Percentiles rank a stretch among this genome's conserved stretches.
phyloP scores from a whole-genome alignment of 2,797 vertebrate genomes.

The Rhynchonycteris naso region DNA sequence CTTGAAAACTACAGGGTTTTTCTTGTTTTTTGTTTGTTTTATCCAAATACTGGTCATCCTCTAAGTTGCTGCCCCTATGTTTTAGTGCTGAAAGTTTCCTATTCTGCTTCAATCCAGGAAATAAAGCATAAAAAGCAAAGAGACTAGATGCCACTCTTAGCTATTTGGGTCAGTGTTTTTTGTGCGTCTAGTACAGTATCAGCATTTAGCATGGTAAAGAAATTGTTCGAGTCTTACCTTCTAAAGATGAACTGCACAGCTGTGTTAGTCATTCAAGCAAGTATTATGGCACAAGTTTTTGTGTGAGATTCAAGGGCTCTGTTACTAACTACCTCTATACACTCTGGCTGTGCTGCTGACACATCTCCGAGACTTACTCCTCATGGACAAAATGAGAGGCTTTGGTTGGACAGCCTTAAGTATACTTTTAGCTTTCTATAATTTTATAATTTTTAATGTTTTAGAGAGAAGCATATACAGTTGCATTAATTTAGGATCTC shows the following conservation, averaged over 20 bases:
- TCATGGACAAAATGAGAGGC: background rate
- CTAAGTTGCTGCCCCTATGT: background rate
- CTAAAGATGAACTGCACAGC: background rate
- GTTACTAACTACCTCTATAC: background rate
- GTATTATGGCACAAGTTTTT: background rate
- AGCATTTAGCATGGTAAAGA: background rate
- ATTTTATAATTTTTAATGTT: background rate
- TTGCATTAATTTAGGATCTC: background rate
- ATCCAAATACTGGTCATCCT: background rate
- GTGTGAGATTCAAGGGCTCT: background rate
- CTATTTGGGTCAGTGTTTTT: background rate
- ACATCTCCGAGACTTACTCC: background rate
- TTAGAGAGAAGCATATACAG: background rate
- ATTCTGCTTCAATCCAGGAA: background rate
- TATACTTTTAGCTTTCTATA: background rate
- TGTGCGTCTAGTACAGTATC: background rate
- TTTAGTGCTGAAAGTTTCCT: background rate
- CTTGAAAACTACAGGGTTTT: background rate
- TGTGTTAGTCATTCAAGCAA: background rate
- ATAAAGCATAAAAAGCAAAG: constrained; percentile 37
- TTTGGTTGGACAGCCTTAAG: background rate
- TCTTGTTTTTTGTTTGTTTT: background rate
- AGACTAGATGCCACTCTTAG: background rate
- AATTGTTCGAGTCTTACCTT: background rate
- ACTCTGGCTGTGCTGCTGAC: background rate